A percentile compares a stretch with the other conserved stretches of the same genome.
These are phyloP conservation scores for Drosophila tristis DNA, from an alignment of 1,140 invertebrate genomes.

Conservation along the genomic window DNA sequence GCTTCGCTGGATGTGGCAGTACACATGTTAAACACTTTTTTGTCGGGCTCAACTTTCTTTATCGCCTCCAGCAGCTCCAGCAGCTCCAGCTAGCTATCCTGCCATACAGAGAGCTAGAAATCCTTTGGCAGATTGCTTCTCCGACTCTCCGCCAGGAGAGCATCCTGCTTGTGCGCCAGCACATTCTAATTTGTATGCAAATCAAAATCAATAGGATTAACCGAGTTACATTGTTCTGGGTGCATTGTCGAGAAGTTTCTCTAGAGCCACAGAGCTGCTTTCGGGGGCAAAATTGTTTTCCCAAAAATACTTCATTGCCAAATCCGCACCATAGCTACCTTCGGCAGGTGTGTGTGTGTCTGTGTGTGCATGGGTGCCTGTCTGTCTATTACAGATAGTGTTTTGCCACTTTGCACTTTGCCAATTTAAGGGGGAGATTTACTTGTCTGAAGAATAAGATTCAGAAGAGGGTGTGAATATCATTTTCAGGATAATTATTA, in stretches of 20 bases:
- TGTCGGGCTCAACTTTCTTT: slow-evolving; percentile 38
- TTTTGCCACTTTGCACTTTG: slow-evolving; percentile 65
- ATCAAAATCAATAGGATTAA: slow-evolving; percentile 83
- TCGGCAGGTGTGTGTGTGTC: slow-evolving; percentile 6
- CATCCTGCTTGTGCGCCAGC: slow-evolving; percentile 34
- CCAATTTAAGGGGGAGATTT: slow-evolving; percentile 59
- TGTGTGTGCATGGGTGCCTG: slow-evolving; percentile 1
- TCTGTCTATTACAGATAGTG: slow-evolving; percentile 35
- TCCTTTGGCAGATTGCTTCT: slow-evolving; percentile 66
- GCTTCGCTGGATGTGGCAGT: slow-evolving; percentile 59
- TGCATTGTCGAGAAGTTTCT: slow-evolving; percentile 45
- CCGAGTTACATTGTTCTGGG: slow-evolving; percentile 65
- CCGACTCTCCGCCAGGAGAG: slow-evolving; percentile 26
- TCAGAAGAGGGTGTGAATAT: neutral
- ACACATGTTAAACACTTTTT: slow-evolving; percentile 81
- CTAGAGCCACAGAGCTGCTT: slow-evolving; percentile 36
- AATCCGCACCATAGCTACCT: slow-evolving; percentile 5
- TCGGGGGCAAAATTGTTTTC: slow-evolving; percentile 67
- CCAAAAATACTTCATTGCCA: slow-evolving; percentile 69
- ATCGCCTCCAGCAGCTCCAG: slow-evolving; percentile 11
- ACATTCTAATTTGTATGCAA: slow-evolving; percentile 80
- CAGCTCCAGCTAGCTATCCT: neutral
- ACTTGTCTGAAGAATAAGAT: slow-evolving; percentile 42
- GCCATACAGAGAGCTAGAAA: slow-evolving; percentile 49
- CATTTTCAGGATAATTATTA: too few relatives aligned